These are phyloP conservation scores for Drosophila mercatorum DNA, from an alignment of 2,888 invertebrate genomes.

Conservation along the genomic window DNA sequence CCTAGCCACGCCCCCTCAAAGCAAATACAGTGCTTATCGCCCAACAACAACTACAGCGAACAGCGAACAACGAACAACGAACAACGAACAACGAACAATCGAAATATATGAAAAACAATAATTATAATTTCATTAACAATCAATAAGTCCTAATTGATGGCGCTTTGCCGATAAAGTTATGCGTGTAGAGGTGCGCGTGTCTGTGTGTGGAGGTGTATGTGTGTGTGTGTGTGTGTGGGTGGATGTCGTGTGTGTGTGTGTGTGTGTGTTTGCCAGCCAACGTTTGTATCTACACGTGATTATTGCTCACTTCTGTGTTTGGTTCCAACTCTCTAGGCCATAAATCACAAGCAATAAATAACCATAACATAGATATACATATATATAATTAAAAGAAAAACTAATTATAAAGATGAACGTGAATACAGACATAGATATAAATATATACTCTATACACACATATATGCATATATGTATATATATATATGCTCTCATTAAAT, in stretches of 20 bases:
- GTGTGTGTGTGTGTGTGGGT: neutral
- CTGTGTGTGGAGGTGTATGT: neutral
- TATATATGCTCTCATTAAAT: constrained; percentile 60
- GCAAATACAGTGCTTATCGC: neutral
- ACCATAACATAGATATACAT: constrained; percentile 13
- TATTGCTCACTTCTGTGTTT: constrained; percentile 35
- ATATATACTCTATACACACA: neutral
- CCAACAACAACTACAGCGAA: constrained; percentile 34
- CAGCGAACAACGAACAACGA: neutral
- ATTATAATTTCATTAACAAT: constrained; percentile 79
- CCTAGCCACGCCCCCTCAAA: neutral
- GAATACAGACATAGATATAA: constrained; percentile 6
- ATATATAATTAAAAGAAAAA: constrained; percentile 23
- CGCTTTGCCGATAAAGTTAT: constrained; percentile 46
- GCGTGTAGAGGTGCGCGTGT: neutral
- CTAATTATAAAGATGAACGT: constrained; percentile 42
- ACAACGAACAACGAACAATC: neutral
- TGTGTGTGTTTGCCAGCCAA: constrained; percentile 7
- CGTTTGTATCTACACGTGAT: constrained; percentile 65
- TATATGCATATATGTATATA: neutral
- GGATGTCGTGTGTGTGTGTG: neutral
- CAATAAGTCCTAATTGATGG: constrained; percentile 65
- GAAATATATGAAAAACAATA: constrained; percentile 43
- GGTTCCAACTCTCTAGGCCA: constrained; percentile 27
- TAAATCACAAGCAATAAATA: constrained; percentile 38